phyloP scores from a whole-genome alignment of 2,113 vertebrate species.

The Martes martes region DNA sequence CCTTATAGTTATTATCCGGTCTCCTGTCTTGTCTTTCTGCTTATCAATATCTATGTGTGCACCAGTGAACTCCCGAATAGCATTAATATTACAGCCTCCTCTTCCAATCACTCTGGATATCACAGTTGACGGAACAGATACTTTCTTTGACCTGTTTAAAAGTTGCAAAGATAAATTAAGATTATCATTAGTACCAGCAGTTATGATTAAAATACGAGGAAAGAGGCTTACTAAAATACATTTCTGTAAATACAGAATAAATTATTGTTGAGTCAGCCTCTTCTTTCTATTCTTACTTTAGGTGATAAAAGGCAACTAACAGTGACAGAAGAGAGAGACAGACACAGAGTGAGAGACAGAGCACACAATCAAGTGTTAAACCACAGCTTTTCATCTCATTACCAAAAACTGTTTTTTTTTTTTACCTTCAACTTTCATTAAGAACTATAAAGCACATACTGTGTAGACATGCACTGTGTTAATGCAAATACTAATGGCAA shows the following conservation, averaged over 20 bases:
- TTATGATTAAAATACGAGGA: not conserved
- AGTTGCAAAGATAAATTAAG: conserved; percentile 43
- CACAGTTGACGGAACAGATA: conserved; percentile 97
- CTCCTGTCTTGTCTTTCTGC: conserved; percentile 99
- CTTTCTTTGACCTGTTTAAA: conserved; percentile 94
- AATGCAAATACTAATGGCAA: not conserved
- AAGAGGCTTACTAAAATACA: not conserved
- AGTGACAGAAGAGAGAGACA: not conserved
- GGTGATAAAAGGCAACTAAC: not conserved
- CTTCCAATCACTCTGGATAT: conserved; percentile 99
- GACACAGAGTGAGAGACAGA: not conserved
- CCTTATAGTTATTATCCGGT: conserved; percentile 99
- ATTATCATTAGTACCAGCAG: conserved; percentile 17
- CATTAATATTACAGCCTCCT: conserved; percentile 99
- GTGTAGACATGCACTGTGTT: not conserved
- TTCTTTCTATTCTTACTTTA: not conserved
- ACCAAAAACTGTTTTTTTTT: not conserved
- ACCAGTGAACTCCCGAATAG: conserved; percentile 97
- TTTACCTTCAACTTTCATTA: not conserved
- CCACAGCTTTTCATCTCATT: not conserved
- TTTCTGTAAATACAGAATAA: not conserved
- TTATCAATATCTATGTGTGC: conserved; percentile 99
- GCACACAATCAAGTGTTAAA: not conserved
- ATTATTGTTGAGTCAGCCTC: not conserved
- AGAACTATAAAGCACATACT: not conserved